phyloP scores from a whole-genome alignment of 37 sponge, comb jelly and placozoan species.

The Axinella damicornis region DNA sequence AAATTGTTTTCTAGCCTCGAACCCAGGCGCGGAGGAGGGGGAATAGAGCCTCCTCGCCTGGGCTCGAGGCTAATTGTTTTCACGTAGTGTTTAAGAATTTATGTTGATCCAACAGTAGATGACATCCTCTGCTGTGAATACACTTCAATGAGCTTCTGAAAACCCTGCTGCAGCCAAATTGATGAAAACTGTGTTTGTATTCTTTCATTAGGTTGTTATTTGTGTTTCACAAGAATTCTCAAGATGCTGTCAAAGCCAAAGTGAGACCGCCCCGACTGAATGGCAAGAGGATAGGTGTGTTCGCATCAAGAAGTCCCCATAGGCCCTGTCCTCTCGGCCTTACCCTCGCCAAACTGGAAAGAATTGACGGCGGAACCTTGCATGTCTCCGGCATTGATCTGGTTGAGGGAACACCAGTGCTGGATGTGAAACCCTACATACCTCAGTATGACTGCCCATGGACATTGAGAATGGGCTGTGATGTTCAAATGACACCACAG shows the following conservation, averaged over 20 bases:
- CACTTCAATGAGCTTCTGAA: too few species aligned
- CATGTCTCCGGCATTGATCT: slow-evolving; percentile 60
- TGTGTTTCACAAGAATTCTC: slow-evolving; percentile 48
- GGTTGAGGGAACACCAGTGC: slow-evolving; percentile 57
- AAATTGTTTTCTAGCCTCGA: too few species aligned
- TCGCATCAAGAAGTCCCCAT: slow-evolving; percentile 60
- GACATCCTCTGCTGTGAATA: too few species aligned
- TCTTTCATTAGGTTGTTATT: slow-evolving; percentile 38
- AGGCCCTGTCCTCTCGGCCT: slow-evolving; percentile 56
- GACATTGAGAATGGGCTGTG: too few species aligned
- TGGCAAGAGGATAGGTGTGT: slow-evolving; percentile 52
- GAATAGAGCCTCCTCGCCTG: too few species aligned
- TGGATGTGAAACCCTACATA: slow-evolving; percentile 74
- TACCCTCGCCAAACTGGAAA: slow-evolving; percentile 46
- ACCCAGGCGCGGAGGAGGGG: too few species aligned
- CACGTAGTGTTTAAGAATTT: too few species aligned
- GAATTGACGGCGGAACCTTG: slow-evolving; percentile 8
- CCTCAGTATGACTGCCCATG: slow-evolving; percentile 42
- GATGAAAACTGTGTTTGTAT: too few species aligned
- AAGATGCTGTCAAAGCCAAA: slow-evolving; percentile 36
- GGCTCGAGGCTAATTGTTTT: neutral
- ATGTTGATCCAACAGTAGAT: too few species aligned
- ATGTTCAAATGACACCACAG: too few species aligned
- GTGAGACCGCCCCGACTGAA: slow-evolving; percentile 56
- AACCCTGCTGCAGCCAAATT: too few species aligned